Base-by-base conservation (phyloP, 2,888 invertebrate species). In the Xestia rhomboidea region DNA sequence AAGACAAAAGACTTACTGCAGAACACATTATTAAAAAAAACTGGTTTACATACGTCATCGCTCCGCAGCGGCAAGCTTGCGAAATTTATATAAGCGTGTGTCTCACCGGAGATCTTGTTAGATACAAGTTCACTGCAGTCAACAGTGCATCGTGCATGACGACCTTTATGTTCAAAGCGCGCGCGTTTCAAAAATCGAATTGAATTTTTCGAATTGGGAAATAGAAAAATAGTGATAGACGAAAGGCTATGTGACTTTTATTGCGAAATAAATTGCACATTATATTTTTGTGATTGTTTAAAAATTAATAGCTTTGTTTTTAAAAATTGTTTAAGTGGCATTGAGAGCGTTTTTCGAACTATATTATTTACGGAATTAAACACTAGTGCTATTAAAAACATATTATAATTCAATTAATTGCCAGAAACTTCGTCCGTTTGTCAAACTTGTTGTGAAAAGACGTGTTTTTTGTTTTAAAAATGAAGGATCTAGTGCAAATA, bases 401-500 rank as follows among this genome's bases (percentile, higher is more conserved):
- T 75, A 90, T 90, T 90, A 90, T 46, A 73, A 84, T 77, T 63
- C 81, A 73, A 88, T 90, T 85, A 86, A 81, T 86, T 87, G 54
- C 57, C 80, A 77, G 81, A 85, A 83, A 70, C 75, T 77, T 83
- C 49, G 70, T 41, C 75, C 44, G 27, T 73, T 73, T 68, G 72
- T 73, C 75, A 69, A 60, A 71, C 77, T 76, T 71, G 46, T 73
- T 67, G 89, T 86, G 85, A 80, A 24, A 24, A 73, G 79, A 77
- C 83, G 83, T 82, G 79, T 84, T 81, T 85, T 81, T 76, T 69
- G 68, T 79, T 70, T 73, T 21, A 57, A 92, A 84, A 86, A 98
- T 98, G 98, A 98, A 98, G 94, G 98, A 98, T 87, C 92, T 98
- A 30, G 94, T 96, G 86, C 97, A 97, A 93, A 97, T 97, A 86